Percentiles rank a stretch among this genome's conserved stretches.
These are phyloP conservation scores for Seriola rivoliana DNA, from an alignment of 2,113 vertebrate species.

Conservation along the genomic window DNA sequence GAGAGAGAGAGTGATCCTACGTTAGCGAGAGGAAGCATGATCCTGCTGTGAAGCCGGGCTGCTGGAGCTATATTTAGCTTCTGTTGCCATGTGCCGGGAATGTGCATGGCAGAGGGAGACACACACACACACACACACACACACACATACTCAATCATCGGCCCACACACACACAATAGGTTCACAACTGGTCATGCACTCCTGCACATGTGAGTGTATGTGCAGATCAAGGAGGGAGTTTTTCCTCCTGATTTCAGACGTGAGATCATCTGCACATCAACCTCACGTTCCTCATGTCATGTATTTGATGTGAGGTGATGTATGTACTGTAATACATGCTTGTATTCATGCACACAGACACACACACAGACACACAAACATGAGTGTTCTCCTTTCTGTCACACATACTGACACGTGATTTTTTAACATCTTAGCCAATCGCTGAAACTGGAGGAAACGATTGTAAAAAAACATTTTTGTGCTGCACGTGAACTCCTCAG, in stretches of 20 bases:
- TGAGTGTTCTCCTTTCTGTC: not conserved
- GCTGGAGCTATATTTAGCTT: conserved; percentile 83
- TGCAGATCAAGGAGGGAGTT: not conserved
- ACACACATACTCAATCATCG: conserved; percentile 14
- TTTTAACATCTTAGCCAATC: not conserved
- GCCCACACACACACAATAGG: conserved; percentile 20
- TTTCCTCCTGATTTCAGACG: not conserved
- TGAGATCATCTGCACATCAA: not conserved
- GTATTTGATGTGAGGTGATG: not conserved
- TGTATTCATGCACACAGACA: no score
- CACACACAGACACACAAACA: not conserved
- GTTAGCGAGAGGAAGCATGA: conserved; percentile 68
- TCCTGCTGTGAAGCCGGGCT: conserved; percentile 74
- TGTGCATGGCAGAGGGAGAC: conserved; percentile 71
- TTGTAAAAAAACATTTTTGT: not conserved
- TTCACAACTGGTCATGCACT: conserved; percentile 16
- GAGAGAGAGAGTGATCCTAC: conserved; percentile 38
- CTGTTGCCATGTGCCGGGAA: conserved; percentile 85
- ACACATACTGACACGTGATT: conserved; percentile 8
- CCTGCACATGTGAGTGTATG: conserved; percentile 10
- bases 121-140: conserved; percentile 41
- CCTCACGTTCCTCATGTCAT: not conserved
- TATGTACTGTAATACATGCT: no score
- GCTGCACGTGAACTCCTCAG: not conserved
- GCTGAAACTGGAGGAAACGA: not conserved